Conservation (phyloP, 2,888 invertebrate genomes). For the Eilema caniola region DNA sequence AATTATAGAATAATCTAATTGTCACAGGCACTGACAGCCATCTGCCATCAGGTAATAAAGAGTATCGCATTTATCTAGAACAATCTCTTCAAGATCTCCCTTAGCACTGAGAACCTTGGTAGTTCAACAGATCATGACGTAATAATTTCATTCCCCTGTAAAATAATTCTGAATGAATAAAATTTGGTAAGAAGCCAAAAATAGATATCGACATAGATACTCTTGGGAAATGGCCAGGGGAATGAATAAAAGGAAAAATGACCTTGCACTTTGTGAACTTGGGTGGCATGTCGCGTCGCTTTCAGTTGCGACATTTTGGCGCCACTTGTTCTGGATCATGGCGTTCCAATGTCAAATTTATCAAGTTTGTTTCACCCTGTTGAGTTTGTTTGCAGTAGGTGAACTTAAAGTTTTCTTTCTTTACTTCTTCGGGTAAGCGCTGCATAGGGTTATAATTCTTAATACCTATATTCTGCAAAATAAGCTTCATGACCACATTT, state of each 20-base stretch:
- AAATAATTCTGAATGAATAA: not conserved
- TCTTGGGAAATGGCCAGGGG: slow-evolving; percentile 19
- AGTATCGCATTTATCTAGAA: too few species aligned
- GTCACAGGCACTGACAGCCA: too few species aligned
- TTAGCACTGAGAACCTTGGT: too few species aligned
- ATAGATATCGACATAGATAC: slow-evolving; percentile 6
- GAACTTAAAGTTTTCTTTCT: not conserved
- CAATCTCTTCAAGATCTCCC: not conserved
- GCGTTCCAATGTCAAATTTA: slow-evolving; percentile 3
- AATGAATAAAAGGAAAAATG: slow-evolving; percentile 15
- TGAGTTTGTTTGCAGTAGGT: not conserved
- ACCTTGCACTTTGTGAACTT: slow-evolving; percentile 28
- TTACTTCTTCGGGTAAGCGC: not conserved
- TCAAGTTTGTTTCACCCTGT: not conserved
- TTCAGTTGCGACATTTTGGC: slow-evolving; percentile 16
- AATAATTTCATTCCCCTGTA: not conserved
- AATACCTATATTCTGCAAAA: too few species aligned
- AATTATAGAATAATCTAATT: too few species aligned
- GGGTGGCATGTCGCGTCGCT: slow-evolving; percentile 11
- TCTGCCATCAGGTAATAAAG: too few species aligned
- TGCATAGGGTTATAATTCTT: too few species aligned
- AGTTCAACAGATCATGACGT: not conserved
- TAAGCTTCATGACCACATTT: too few species aligned
- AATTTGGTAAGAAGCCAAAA: slow-evolving; percentile 4
- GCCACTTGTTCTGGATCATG: slow-evolving; percentile 5